phyloP scores from a whole-genome alignment of 2,888 invertebrate species.

The Pyrrhosoma nymphula region DNA sequence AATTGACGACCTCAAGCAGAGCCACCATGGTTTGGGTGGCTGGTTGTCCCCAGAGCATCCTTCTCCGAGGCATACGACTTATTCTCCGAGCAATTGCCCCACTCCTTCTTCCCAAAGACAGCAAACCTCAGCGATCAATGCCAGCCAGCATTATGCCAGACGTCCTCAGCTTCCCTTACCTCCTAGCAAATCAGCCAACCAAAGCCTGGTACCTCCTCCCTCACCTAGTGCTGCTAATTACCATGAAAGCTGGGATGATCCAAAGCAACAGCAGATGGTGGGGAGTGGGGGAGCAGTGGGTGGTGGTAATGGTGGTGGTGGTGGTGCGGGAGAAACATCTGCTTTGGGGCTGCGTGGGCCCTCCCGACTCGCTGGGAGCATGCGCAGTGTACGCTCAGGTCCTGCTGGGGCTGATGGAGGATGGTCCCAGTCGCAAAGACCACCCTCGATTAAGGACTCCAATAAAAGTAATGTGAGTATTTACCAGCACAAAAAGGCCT shows the following conservation, averaged over 20 bases:
- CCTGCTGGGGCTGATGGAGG: constrained; percentile 69
- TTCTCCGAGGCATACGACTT: constrained; percentile 55
- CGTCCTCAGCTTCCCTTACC: constrained; percentile 57
- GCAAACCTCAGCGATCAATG: constrained; percentile 25
- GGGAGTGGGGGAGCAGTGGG: background rate
- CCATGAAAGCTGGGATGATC: constrained; percentile 60
- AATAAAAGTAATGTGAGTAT: constrained; percentile 72
- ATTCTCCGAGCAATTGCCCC: constrained; percentile 50
- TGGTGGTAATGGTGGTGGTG: constrained; percentile 28
- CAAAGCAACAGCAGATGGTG: constrained; percentile 2
- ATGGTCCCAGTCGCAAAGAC: constrained; percentile 70
- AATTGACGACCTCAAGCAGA: constrained; percentile 64
- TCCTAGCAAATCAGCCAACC: constrained; percentile 35
- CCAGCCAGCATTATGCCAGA: constrained; percentile 56
- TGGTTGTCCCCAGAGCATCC: constrained; percentile 52
- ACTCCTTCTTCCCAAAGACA: constrained; percentile 44
- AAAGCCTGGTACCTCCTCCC: constrained; percentile 47
- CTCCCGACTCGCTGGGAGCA: constrained; percentile 61
- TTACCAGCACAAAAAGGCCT: background rate
- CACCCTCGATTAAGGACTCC: constrained; percentile 68
- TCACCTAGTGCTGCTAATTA: constrained; percentile 56
- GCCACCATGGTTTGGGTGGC: constrained; percentile 60
- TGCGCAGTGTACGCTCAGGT: constrained; percentile 68
- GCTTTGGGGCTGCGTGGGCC: constrained; percentile 52
- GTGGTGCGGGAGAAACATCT: constrained; percentile 19